Evolutionary conservation across 1,140 invertebrate genomes (phyloP), one percentile per base, ranked within the genome.

Genomic region (Cheumatopsyche charites): DNA sequence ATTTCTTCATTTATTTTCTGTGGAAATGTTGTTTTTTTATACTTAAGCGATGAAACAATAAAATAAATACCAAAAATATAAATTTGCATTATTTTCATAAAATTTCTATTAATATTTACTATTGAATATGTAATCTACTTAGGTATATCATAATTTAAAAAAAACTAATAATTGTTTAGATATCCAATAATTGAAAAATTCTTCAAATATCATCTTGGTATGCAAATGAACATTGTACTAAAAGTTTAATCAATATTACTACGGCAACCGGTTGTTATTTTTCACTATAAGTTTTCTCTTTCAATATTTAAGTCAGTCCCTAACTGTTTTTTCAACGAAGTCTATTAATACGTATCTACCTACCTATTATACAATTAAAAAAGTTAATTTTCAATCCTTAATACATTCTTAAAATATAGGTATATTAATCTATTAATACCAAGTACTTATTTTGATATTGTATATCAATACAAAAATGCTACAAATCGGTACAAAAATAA

Each of bases 291-390:
- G 2, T 1, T 12, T 45, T 12, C 12, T 45, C 13, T 42, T 42
- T 5, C 41, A 42, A 7, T 42, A 7, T 13, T 42, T 13, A 7
- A 7, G 17, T 45, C 17, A n/a, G 43, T n/a, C 43, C 12, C 17
- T 42, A 42, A 15, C 13, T 4, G 43, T n/a, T 1, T 45, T 45
- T 15, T 45, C 13, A 45, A n/a, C 12, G 17, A 45, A 45, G 13
- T 45, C 43, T 45, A 45, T n/a, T 45, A 12, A 45, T 45, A 15
- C 13, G 17, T 3, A 45, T 1, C 12, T 4, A 45, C 2, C 11
- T 45, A 45, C 13, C 13, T n/a, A 45, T 45, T n/a, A 45, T 45
- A 45, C 43, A 45, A 15, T 45, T 45, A 45, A 45, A 45, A 45
- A 45, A 45, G 13, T 3, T 1, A 45, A 45, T 3, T 45, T n/a